phyloP scores from a whole-genome alignment of 2,797 vertebrate genomes.

The Peromyscus melanophrys region DNA sequence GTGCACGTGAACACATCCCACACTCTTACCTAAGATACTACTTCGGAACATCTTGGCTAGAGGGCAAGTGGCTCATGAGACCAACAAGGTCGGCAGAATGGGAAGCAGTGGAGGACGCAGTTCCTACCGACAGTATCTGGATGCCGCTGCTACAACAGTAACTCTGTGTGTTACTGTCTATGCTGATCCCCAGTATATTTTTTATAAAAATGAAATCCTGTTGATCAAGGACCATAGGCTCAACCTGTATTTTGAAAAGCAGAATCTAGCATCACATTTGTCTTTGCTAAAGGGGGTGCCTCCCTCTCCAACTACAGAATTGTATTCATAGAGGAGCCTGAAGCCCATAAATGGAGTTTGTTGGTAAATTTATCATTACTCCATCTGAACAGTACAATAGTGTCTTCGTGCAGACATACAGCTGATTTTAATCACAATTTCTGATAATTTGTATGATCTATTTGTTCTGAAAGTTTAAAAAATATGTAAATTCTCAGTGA shows the following conservation, averaged over 20 bases:
- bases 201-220: background rate
- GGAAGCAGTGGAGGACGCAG: rapidly evolving
- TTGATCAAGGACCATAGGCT: background rate
- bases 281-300: background rate
- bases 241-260: background rate
- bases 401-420: background rate
- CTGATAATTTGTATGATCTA: background rate
- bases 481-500: background rate
- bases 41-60: background rate
- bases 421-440: background rate
- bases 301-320: background rate
- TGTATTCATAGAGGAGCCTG: background rate
- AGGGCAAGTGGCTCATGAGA: background rate
- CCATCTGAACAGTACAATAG: background rate
- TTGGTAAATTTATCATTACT: background rate
- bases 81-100: no score
- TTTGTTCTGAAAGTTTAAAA: conserved; percentile 36
- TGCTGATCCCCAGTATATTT: background rate
- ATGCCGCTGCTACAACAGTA: rapidly evolving
- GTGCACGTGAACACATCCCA: background rate
- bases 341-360: background rate
- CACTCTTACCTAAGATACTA: background rate
- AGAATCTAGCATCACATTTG: background rate
- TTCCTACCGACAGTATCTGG: background rate
- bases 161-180: background rate